Base-by-base conservation (phyloP, 2,797 vertebrate species). In the Rhinophrynus dorsalis region DNA sequence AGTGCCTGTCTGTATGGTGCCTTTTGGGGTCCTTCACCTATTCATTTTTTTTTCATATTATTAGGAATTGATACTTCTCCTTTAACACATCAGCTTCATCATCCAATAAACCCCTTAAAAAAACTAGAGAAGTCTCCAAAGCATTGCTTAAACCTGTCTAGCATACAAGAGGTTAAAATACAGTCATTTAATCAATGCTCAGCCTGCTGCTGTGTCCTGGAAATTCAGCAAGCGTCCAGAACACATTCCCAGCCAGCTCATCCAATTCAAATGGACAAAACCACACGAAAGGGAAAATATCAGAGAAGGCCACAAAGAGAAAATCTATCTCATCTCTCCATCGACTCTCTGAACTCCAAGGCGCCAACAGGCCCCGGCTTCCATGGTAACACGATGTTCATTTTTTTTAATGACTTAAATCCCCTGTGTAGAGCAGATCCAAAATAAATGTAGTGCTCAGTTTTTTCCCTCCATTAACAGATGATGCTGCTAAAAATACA, bases 391-490 rank as follows among this genome's bases (percentile, higher is more conserved):
- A 13, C 33, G 42, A 48, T 1, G 0, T 15, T 9, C 13, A 21
- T 47, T 9, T 35, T 51, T 20, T 72, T 56, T 65, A 68, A 70
- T 23, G 76, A 10, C 3, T 56, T 54, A 65, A 44, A 74, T 55
- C 44, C 42, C 0, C 0, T 40, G 6, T 11, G 55, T 60, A 64
- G 6, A 2, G 12, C 23, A 29, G 65, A 44, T 51, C 56, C 3
- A n/a, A 42, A 45, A 23, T 27, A 63, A 74, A 73, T 33, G n/a
- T 5, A 0, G 1, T 1, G 1, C 37, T 63, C 1, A 0, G 27
- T 58, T 75, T 73, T 81, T 70, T 75, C 56, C 61, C 23, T 70
- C 61, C 50, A 23, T 1, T 1, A 74, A 29, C 54, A 72, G 68
- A 77, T 54, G 58, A 67, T 1, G 32, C 56, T 21, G 40, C 45